A percentile compares a stretch with the other conserved stretches of the same genome.
These are phyloP conservation scores for Rhinichthys osculus DNA, from an alignment of 2,797 vertebrate species.

Conservation along the genomic window DNA sequence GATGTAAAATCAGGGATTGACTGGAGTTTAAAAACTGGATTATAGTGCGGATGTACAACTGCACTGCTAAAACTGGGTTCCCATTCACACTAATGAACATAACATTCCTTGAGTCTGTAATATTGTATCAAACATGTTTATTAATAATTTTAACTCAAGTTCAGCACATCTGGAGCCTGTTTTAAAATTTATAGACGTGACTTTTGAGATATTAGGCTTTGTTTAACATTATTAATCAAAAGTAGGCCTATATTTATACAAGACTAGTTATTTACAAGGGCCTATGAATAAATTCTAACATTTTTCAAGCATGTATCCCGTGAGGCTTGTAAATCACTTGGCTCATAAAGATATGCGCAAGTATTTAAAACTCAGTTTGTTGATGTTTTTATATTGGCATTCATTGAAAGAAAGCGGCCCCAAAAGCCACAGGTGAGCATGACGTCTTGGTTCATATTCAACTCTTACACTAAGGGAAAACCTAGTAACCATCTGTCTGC, in stretches of 20 bases:
- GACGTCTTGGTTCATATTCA: constrained; percentile 48
- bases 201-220: constrained; percentile 33
- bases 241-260: constrained; percentile 25
- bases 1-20: constrained; percentile 20
- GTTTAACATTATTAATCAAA: constrained; percentile 48
- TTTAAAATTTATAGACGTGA: constrained; percentile 13
- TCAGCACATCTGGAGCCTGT: constrained; percentile 39
- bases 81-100: constrained; percentile 23
- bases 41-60: background rate
- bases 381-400: constrained; percentile 56
- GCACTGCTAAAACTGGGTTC: background rate
- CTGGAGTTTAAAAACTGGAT: background rate
- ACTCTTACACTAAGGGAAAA: constrained; percentile 37
- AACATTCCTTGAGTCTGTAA: constrained; percentile 20
- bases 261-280: constrained; percentile 28
- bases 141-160: constrained; percentile 25
- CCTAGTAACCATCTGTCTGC: constrained; percentile 60
- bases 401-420: constrained; percentile 49
- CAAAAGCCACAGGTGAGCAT: constrained; percentile 40
- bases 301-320: constrained; percentile 36
- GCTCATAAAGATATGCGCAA: constrained; percentile 41
- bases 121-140: constrained; percentile 14
- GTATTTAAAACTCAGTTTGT: constrained; percentile 40
- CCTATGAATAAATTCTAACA: constrained; percentile 18
- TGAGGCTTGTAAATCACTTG: constrained; percentile 42